Evolutionary conservation across 1,140 invertebrate genomes (phyloP), one percentile per base, ranked within the genome.

Genomic region (Lepidurus apus): DNA sequence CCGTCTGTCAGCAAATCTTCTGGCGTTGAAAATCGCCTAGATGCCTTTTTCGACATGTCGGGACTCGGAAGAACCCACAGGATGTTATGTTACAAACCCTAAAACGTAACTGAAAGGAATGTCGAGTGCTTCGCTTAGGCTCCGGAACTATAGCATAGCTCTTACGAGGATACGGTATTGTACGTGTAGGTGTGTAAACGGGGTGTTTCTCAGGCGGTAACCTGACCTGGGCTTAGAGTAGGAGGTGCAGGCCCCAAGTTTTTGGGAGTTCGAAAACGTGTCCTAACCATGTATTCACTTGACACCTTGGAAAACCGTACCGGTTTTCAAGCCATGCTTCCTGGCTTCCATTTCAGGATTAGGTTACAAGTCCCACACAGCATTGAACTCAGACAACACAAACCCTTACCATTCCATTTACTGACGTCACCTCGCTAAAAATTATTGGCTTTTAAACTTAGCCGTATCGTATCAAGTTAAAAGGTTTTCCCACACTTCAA

Each of bases 261-360:
- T 34, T 65, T 6, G 53, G 53, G n/a, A 65, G 53, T 65, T 65
- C 17, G 21, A 21, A 65, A n/a, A 65, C 53, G 53, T 65, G 53
- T 65, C 13, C 53, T 0, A 65, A 65, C 21, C 53, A 65, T n/a
- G 53, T 21, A 65, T 65, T 65, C 53, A 65, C 53, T 65, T 9
- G 53, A 65, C 53, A 65, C 53, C 53, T 65, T 65, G 9, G 53
- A 65, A 17, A 65, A 65, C 53, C 53, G n/a, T 17, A 65, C 53
- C n/a, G 53, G 53, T 65, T 65, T 65, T 65, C 17, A 65, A 65
- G 21, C 53, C 53, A n/a, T 65, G 53, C 53, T 65, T 65, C 53
- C 21, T 65, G 53, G 7, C 53, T 65, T 21, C 53, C 53, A 65
- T 65, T 65, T 65, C 53, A 65, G 13, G 53, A 65, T 65, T 21